Conservation (phyloP, 2,888 invertebrate species). For the Clepsis dumicolana region DNA sequence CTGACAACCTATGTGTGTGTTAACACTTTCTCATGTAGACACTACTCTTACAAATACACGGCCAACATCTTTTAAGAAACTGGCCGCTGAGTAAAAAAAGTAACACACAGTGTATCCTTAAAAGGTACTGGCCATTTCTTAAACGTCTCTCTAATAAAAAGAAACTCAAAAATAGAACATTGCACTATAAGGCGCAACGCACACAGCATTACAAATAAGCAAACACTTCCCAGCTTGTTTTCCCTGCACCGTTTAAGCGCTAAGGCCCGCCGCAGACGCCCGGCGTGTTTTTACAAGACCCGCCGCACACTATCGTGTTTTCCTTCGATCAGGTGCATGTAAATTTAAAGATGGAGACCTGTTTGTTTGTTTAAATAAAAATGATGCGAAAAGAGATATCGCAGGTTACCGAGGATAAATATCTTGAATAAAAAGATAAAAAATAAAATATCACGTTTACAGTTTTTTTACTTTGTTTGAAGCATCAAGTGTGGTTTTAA, state of each 20-base stretch:
- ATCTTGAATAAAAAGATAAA: neutral
- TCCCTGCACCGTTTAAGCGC: constrained; percentile 61
- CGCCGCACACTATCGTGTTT: constrained; percentile 65
- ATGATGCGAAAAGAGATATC: neutral
- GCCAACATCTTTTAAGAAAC: too few species aligned
- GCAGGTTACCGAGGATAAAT: neutral
- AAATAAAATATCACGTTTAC: neutral
- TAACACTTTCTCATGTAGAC: too few species aligned
- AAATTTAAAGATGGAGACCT: constrained; percentile 44
- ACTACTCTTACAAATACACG: too few species aligned
- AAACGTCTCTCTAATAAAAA: constrained; percentile 8
- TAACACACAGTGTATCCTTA: neutral
- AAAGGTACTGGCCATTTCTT: neutral
- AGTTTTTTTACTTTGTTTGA: neutral
- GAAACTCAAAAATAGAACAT: constrained; percentile 14
- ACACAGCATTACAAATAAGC: constrained; percentile 37
- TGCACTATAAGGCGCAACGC: neutral
- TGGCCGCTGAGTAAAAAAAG: too few species aligned
- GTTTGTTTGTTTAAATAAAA: constrained; percentile 40
- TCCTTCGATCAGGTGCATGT: constrained; percentile 64
- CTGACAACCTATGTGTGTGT: too few species aligned
- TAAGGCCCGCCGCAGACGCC: constrained; percentile 53
- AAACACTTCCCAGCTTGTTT: constrained; percentile 57
- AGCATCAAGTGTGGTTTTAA: neutral
- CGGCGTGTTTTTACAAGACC: constrained; percentile 67